phyloP scores from a whole-genome alignment of 2,797 vertebrate species.

The Enteromius afrohamiltoni region DNA sequence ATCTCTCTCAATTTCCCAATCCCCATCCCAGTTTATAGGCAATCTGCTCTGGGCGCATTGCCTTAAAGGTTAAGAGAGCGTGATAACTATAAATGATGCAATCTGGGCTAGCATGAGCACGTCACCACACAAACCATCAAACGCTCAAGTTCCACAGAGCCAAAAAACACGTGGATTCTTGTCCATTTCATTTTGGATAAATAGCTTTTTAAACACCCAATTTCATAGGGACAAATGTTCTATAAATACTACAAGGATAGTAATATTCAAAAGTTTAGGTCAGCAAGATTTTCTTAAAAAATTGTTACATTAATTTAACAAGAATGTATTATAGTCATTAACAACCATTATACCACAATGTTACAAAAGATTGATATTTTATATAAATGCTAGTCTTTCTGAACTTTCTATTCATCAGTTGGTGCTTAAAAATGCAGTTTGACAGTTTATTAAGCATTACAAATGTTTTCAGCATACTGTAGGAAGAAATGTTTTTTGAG shows the following conservation, averaged over 20 bases:
- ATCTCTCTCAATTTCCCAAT: constrained; percentile 9
- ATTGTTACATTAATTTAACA: background rate
- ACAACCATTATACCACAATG: background rate
- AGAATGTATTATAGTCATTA: background rate
- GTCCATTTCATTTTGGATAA: background rate
- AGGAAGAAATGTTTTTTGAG: background rate
- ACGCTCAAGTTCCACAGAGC: background rate
- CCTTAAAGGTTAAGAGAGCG: background rate
- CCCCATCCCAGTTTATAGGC: constrained; percentile 3
- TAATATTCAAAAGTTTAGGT: background rate
- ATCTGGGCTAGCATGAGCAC: constrained; percentile 1
- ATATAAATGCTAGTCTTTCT: background rate
- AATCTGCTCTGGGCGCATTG: background rate
- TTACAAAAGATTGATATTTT: background rate
- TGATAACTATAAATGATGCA: constrained; percentile 13
- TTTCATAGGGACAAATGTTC: background rate
- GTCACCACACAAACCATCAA: background rate
- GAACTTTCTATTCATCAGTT: background rate
- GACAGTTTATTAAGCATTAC: background rate
- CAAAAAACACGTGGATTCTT: background rate
- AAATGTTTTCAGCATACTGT: background rate
- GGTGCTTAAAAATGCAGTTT: background rate
- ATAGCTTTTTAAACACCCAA: background rate
- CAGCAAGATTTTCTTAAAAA: background rate
- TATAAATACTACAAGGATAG: background rate